These are phyloP conservation scores for Cotesia chilonis DNA, from an alignment of 1,140 invertebrate genomes.

Conservation along the genomic window DNA sequence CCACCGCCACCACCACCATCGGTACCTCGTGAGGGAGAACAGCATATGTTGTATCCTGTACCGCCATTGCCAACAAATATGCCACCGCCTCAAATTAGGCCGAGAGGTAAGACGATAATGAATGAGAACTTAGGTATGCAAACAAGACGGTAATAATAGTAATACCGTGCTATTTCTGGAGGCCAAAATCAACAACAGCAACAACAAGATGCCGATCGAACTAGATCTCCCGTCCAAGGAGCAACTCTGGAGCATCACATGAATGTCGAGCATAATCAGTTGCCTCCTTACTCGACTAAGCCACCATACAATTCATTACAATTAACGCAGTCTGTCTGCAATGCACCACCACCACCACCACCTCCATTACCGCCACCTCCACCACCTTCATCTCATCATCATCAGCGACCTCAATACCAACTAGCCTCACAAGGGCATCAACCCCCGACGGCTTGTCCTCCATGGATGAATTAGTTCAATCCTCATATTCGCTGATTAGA, in stretches of 20 bases:
- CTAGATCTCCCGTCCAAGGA: conserved; percentile 49
- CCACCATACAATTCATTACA: conserved; percentile 52
- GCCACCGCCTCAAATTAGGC: conserved; percentile 61
- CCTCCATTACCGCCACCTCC: conserved; percentile 52
- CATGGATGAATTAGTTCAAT: conserved; percentile 56
- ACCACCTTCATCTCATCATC: conserved; percentile 47
- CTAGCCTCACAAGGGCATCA: conserved; percentile 55
- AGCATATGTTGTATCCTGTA: conserved; percentile 47
- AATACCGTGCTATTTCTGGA: conserved; percentile 7
- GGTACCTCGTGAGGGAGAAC: conserved; percentile 50
- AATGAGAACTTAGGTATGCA: not conserved
- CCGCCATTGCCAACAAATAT: conserved; percentile 56
- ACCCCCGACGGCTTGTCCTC: conserved; percentile 51
- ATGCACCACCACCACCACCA: conserved; percentile 54
- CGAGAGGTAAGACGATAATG: conserved; percentile 50
- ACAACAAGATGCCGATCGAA: conserved; percentile 47
- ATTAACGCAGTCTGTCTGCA: conserved; percentile 59
- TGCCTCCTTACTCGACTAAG: conserved; percentile 51
- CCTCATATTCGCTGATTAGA: conserved; percentile 8
- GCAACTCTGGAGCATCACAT: conserved; percentile 50
- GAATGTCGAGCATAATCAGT: conserved; percentile 53
- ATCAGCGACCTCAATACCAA: conserved; percentile 45
- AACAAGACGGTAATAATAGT: conserved; percentile 14
- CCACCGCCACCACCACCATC: no score
- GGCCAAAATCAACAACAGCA: conserved; percentile 40